Evolutionary conservation across 1,140 invertebrate species (phyloP).

Genomic region (Pseudomyrmex concolor): DNA sequence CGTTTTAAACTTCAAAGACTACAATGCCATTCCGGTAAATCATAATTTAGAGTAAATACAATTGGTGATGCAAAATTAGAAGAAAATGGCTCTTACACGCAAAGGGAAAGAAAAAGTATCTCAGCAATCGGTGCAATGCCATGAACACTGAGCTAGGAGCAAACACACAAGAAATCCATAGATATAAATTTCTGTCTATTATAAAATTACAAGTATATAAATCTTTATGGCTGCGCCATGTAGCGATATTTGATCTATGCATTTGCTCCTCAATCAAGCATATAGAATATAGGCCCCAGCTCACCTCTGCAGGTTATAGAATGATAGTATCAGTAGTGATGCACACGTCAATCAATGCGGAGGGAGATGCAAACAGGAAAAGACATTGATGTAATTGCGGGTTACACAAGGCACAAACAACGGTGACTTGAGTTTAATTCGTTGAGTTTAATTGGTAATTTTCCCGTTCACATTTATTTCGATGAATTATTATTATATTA

Average conservation of each 20-base stretch:
- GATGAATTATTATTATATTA: neutral
- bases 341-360: conserved; percentile 84
- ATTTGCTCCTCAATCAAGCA: conserved; percentile 74
- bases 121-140: conserved; percentile 41
- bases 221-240: no score
- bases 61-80: conserved; percentile 46
- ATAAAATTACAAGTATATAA: neutral
- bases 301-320: conserved; percentile 85
- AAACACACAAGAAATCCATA: conserved; percentile 77
- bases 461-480: conserved; percentile 17
- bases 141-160: conserved; percentile 73
- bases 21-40: conserved; percentile 29
- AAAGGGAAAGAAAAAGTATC: conserved; percentile 35
- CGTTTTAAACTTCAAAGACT: neutral
- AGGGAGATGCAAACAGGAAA: conserved; percentile 83
- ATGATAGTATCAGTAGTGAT: conserved; percentile 84
- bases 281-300: conserved; percentile 82
- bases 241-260: conserved; percentile 59
- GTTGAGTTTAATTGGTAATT: neutral
- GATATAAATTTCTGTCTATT: neutral
- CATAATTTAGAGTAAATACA: neutral
- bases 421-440: conserved; percentile 70
- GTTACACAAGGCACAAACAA: conserved; percentile 59
- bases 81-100: neutral
- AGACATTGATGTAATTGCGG: conserved; percentile 80